Evolutionary conservation across 2,113 vertebrate species (phyloP).

Genomic region (Narcine bancroftii): DNA sequence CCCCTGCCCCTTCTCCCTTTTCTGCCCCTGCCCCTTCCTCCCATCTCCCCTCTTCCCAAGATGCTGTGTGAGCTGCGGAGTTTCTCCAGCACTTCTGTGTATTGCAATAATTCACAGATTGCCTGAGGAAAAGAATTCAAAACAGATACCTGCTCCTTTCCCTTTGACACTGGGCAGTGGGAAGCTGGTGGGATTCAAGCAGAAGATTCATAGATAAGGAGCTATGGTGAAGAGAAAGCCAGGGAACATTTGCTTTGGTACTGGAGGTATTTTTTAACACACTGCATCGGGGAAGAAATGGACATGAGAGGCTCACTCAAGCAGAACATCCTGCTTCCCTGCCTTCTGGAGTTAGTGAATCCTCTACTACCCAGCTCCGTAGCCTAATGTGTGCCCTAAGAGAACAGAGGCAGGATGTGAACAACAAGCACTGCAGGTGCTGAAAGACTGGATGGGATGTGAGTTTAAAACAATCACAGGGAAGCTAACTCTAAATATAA

Average conservation of each 20-base stretch:
- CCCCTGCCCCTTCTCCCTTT: too few species aligned
- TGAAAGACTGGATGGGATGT: not conserved
- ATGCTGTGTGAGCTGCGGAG: too few species aligned
- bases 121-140: not conserved
- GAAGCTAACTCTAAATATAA: too few species aligned
- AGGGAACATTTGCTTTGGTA: not conserved
- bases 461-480: not conserved
- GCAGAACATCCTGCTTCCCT: not conserved
- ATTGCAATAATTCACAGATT: not conserved
- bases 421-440: not conserved
- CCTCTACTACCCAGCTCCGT: too few species aligned
- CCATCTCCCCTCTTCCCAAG: too few species aligned
- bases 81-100: too few species aligned
- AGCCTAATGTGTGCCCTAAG: not conserved
- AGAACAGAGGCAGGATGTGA: not conserved
- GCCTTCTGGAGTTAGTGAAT: not conserved
- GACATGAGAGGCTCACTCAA: not conserved
- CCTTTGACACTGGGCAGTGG: too few species aligned
- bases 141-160: too few species aligned
- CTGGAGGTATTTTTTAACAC: not conserved
- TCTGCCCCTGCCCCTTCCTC: too few species aligned
- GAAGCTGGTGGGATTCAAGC: too few species aligned
- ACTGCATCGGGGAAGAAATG: not conserved
- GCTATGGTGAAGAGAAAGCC: too few species aligned
- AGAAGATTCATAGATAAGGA: too few species aligned